Evolutionary conservation across 2,888 invertebrate species (phyloP), one percentile per base, ranked within the genome.

Genomic region (Coremacera marginata): DNA sequence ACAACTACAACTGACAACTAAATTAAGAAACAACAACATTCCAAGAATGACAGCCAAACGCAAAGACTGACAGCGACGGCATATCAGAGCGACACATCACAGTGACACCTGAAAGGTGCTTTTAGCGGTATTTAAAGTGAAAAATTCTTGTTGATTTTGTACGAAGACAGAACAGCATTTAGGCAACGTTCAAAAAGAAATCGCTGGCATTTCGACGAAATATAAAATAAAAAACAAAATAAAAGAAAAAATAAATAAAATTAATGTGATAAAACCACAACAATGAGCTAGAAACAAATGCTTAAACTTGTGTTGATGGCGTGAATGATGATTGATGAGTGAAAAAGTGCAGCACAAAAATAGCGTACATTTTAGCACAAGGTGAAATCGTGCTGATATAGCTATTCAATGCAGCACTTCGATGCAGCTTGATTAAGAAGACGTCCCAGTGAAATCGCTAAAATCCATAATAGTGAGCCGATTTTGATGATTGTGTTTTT

Each of bases 101-200:
- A 68, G 77, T 68, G 80, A 77, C 82, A 84, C 84, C 84, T 84
- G 84, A 84, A 82, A 84, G 84, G 84, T 84, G 83, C 82, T 84
- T 83, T 84, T 84, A 81, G 76, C 84, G 84, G 82, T 75, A 84
- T 84, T 84, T 81, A 52, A 22, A 22, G 74, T 65, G 77, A 68
- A 74, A 77, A 68, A 77, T 77, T 77, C 74, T 63, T 74, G 55
- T 44, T 37, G 5, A 1, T 49, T 22, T 16, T 9, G 9, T 37
- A 14, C 51, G 14, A 5, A 16, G 16, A 31, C 34, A 22, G 57
- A 14, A 63, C 70, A 57, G 67, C 34, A 52, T 68, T 68, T 25
- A 51, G n/a, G 71, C 73, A 75, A 71, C 60, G 60, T 70, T 63
- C 60, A 71, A 65, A 22, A 62, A 55, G 65, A 44, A 44, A 44